Evolutionary conservation across 2,113 vertebrate genomes (phyloP), one percentile per base, ranked within the genome.

Genomic region (Pelusios castaneus): DNA sequence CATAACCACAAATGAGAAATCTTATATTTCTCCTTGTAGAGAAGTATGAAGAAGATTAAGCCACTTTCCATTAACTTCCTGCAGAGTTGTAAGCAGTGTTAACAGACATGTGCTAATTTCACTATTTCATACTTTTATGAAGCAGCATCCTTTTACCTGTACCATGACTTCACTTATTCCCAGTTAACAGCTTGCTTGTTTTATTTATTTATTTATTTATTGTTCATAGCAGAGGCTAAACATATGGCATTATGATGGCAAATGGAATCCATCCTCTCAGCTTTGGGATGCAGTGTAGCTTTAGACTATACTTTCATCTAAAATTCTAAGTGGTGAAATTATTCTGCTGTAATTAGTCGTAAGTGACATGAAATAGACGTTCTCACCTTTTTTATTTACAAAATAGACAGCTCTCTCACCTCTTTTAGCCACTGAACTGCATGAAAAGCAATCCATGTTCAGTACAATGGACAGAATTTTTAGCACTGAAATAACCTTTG

Each of bases 211-310:
- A 86, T 52, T 52, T 52, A 52, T 96, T 89, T 96, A 95, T 79
- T 93, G 97, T 97, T 98, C 97, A 95, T 47, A 97, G 90, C 89
- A 98, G 95, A 91, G 91, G 82, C 85, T 97, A 97, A 98, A 98
- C 97, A 98, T 98, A 96, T 98, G 97, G 94, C 96, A 95, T 89
- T 95, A 84, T 95, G 94, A 80, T 95, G 94, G 93, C 93, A 96
- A 96, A 97, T 90, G 87, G 90, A 89, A 96, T 98, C 95, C 84
- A 92, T 97, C 85, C 97, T 93, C 88, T 93, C 84, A 97, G 97
- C 86, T 97, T 56, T 94, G 97, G 98, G 97, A 98, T 94, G 89
- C 49, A 91, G 22, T 49, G 31, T 80, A 89, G 92, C 77, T 96
- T 89, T 96, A 58, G 92, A 93, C 91, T 97, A 95, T 97, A 96